Conservation (phyloP, 2,888 invertebrate species). For the Tyria jacobaeae region DNA sequence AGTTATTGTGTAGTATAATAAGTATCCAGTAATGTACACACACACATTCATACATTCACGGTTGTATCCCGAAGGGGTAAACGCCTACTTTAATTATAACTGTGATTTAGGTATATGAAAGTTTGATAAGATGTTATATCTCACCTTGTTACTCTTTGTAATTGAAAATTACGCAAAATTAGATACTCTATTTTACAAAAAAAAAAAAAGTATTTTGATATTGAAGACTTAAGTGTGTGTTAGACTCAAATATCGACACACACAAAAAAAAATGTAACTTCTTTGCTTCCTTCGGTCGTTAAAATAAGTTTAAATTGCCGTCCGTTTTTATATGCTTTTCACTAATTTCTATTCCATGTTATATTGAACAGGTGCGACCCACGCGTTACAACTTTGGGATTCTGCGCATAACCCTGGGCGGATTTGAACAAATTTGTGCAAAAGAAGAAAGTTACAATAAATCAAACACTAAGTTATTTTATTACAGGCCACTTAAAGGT, state of each 20-base stretch:
- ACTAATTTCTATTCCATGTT: neutral
- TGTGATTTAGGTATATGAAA: too few relatives aligned
- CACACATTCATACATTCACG: too few relatives aligned
- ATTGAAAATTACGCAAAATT: too few relatives aligned
- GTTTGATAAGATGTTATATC: too few relatives aligned
- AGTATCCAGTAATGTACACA: too few relatives aligned
- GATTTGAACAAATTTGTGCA: conserved; percentile 2
- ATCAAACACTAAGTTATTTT: conserved; percentile 2
- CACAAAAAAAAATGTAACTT: neutral
- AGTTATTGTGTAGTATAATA: too few relatives aligned
- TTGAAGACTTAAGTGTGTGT: too few relatives aligned
- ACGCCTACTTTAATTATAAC: too few relatives aligned
- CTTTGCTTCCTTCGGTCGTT: neutral
- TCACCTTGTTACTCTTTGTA: too few relatives aligned
- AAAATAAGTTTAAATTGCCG: neutral
- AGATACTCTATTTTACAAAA: too few relatives aligned
- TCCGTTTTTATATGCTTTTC: neutral
- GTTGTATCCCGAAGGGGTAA: too few relatives aligned
- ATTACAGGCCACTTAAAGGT: neutral
- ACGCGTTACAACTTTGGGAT: neutral
- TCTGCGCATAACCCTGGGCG: neutral
- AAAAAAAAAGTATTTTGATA: too few relatives aligned
- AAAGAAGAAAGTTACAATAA: conserved; percentile 12
- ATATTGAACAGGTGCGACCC: conserved; percentile 3
- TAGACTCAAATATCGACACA: neutral